phyloP scores from a whole-genome alignment of 2,888 invertebrate genomes.

The Lasiommata megera region DNA sequence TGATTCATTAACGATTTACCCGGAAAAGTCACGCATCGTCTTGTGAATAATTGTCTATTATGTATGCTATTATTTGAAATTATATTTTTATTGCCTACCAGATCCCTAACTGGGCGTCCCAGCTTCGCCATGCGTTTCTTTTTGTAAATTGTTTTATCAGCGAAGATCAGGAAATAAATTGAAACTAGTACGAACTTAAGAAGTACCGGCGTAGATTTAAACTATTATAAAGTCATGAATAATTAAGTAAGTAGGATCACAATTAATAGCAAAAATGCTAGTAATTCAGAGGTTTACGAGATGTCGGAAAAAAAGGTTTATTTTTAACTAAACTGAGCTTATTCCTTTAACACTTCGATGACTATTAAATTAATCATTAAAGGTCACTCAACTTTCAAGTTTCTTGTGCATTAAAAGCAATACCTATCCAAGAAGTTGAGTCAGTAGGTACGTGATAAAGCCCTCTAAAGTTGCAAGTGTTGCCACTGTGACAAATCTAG shows the following conservation, averaged over 20 bases:
- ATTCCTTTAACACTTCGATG: conserved; percentile 8
- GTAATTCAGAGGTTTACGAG: too few relatives aligned
- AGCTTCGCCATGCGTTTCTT: too few relatives aligned
- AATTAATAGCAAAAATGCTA: too few relatives aligned
- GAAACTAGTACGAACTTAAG: too few relatives aligned
- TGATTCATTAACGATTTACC: conserved; percentile 23
- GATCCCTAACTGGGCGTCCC: too few relatives aligned
- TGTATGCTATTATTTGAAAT: background rate
- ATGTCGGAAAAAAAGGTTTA: too few relatives aligned
- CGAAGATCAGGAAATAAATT: too few relatives aligned
- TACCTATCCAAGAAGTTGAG: conserved; percentile 21
- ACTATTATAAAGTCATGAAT: too few relatives aligned
- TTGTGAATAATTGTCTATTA: conserved; percentile 2
- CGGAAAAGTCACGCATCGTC: conserved; percentile 11
- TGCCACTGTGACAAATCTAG: background rate
- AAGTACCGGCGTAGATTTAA: too few relatives aligned
- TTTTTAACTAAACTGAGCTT: background rate
- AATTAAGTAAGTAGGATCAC: too few relatives aligned
- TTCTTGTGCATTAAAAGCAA: background rate
- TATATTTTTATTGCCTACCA: too few relatives aligned
- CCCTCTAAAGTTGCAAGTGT: conserved; percentile 16
- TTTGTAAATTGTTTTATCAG: too few relatives aligned
- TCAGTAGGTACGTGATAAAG: conserved; percentile 23
- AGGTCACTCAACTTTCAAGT: conserved; percentile 25
- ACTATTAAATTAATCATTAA: conserved; percentile 10